Evolutionary conservation across 2,888 invertebrate genomes (phyloP).

Genomic region (Galerucella calmariensis): DNA sequence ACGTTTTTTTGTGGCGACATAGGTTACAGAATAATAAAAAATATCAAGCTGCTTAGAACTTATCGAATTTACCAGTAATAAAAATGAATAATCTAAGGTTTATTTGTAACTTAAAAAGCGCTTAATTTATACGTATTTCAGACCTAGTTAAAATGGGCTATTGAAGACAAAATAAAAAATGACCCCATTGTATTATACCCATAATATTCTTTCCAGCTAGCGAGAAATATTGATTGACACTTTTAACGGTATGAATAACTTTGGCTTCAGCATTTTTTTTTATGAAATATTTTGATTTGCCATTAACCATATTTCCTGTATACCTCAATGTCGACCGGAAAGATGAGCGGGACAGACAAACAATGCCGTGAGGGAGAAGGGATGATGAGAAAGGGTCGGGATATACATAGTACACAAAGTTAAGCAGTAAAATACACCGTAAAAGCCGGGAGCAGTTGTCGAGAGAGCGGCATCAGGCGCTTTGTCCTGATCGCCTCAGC

Average conservation of each 20-base stretch:
- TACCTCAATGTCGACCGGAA: conserved; percentile 17
- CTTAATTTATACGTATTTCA: too few species aligned
- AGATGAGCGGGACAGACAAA: conserved; percentile 23
- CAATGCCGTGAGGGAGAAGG: conserved; percentile 9
- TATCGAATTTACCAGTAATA: too few species aligned
- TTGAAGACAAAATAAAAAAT: too few species aligned
- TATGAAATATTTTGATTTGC: conserved; percentile 13
- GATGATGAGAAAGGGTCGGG: conserved; percentile 25
- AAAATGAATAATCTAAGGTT: too few species aligned
- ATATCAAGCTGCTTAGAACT: too few species aligned
- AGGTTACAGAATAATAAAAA: too few species aligned
- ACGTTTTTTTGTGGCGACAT: neutral
- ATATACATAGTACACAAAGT: conserved; percentile 46
- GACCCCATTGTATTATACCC: too few species aligned
- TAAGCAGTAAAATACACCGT: conserved; percentile 60
- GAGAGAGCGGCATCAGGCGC: conserved; percentile 54
- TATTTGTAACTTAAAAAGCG: too few species aligned
- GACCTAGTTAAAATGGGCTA: too few species aligned
- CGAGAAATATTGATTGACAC: too few species aligned
- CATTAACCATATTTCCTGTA: conserved; percentile 6
- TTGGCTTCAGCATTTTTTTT: neutral
- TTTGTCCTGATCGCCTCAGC: conserved; percentile 61
- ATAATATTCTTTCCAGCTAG: too few species aligned
- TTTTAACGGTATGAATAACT: too few species aligned
- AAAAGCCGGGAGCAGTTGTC: conserved; percentile 59